These are phyloP conservation scores for Octodonta nipae DNA, from an alignment of 2,888 invertebrate genomes.

Conservation along the genomic window DNA sequence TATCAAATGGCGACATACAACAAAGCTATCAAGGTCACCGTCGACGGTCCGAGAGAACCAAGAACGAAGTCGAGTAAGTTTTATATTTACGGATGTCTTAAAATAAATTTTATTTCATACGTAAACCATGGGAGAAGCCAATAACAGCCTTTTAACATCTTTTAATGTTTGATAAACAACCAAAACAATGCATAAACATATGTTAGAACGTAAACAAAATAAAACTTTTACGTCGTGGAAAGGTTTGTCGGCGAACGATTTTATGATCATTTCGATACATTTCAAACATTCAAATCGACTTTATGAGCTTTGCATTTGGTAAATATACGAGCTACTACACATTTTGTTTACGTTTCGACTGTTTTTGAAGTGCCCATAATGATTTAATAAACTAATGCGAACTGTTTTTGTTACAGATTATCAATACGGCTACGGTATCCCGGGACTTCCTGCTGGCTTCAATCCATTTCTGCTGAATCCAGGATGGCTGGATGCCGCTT, in stretches of 20 bases:
- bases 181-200: conserved; percentile 20
- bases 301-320: conserved; percentile 26
- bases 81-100: too few species aligned
- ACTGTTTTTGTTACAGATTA: conserved; percentile 53
- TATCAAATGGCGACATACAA: conserved; percentile 83
- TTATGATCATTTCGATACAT: conserved; percentile 27
- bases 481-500: conserved; percentile 74
- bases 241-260: too few species aligned
- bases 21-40: conserved; percentile 98
- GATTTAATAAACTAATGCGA: too few species aligned
- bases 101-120: conserved; percentile 9
- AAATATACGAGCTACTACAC: conserved; percentile 17
- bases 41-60: conserved; percentile 96
- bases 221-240: too few species aligned
- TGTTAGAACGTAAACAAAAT: too few species aligned
- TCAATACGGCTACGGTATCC: conserved; percentile 58
- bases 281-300: conserved; percentile 23
- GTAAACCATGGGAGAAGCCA: conserved; percentile 17
- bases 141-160: conserved; percentile 17
- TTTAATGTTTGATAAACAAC: conserved; percentile 19
- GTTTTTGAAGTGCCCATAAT: too few species aligned
- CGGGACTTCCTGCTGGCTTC: conserved; percentile 52
- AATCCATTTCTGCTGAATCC: conserved; percentile 62
- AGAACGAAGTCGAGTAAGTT: conserved; percentile 91
- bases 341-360: too few species aligned